phyloP scores from a whole-genome alignment of 2,888 invertebrate species.

The Chorisops tibialis region DNA sequence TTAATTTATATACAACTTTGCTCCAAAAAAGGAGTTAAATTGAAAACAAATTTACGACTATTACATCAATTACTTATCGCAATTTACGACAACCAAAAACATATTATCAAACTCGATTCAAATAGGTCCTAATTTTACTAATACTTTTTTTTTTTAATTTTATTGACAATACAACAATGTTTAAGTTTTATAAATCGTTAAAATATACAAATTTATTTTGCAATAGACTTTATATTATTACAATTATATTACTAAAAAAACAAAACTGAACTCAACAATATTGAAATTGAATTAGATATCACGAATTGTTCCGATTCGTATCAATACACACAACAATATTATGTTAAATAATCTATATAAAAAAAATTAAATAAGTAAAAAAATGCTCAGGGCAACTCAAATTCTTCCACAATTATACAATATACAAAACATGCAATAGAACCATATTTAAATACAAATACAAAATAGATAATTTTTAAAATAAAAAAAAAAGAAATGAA shows the following conservation, averaged over 20 bases:
- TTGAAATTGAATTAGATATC: not conserved
- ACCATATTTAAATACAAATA: constrained; percentile 35
- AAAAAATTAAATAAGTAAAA: constrained; percentile 13
- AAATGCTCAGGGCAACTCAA: constrained; percentile 54
- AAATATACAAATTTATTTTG: constrained; percentile 17
- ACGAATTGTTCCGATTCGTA: no score
- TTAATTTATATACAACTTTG: no score
- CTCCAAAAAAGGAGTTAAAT: no score
- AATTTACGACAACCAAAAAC: no score
- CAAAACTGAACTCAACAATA: constrained; percentile 1
- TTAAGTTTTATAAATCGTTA: constrained; percentile 1
- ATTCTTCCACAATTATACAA: constrained; percentile 48
- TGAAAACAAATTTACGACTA: no score
- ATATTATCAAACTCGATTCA: not conserved
- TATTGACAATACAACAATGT: not conserved
- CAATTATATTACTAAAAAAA: constrained; percentile 7
- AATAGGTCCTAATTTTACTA: not conserved
- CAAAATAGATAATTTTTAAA: constrained; percentile 27
- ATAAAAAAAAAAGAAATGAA: constrained; percentile 25
- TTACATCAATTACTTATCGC: no score
- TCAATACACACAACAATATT: constrained; percentile 4
- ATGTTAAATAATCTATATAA: constrained; percentile 18
- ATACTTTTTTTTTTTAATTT: not conserved
- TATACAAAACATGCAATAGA: constrained; percentile 37
- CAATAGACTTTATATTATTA: constrained; percentile 15